Conservation (phyloP, 2,113 vertebrate genomes). For the Colossoma macropomum region DNA sequence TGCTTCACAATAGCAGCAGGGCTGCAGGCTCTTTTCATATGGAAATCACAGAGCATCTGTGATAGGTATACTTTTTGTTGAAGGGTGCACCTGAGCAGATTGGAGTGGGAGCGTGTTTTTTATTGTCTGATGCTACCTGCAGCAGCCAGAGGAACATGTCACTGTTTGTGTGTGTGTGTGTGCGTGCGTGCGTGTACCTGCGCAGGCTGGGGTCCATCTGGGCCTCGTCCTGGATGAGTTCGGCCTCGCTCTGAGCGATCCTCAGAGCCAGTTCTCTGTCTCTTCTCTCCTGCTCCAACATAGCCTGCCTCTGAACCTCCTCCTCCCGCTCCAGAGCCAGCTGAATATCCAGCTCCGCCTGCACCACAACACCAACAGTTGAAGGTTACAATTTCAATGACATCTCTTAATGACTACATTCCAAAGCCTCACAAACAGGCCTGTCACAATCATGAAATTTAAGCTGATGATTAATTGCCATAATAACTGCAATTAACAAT, state of each 20-base stretch:
- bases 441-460: too few species aligned
- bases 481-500: too few species aligned
- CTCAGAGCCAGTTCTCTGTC: constrained; percentile 94
- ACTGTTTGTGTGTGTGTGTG: constrained; percentile 12
- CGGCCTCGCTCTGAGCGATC: constrained; percentile 92
- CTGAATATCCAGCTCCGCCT: constrained; percentile 91
- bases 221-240: constrained; percentile 91
- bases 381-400: too few species aligned
- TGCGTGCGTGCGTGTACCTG: constrained; percentile 81
- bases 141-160: neutral
- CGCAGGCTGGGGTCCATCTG: constrained; percentile 84
- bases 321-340: constrained; percentile 88
- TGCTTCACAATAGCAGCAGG: constrained; percentile 18
- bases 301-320: constrained; percentile 82
- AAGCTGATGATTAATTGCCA: too few species aligned
- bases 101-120: neutral
- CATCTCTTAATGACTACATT: too few species aligned
- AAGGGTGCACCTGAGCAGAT: constrained; percentile 6
- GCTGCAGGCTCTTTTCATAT: constrained; percentile 37
- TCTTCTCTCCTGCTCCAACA: constrained; percentile 92
- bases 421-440: too few species aligned
- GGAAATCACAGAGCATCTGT: constrained; percentile 40
- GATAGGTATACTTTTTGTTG: constrained; percentile 14
- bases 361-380: constrained; percentile 42
- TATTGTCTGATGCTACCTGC: constrained; percentile 1